Evolutionary conservation across 2,888 invertebrate genomes (phyloP).

Genomic region (Apocheima hispidaria): DNA sequence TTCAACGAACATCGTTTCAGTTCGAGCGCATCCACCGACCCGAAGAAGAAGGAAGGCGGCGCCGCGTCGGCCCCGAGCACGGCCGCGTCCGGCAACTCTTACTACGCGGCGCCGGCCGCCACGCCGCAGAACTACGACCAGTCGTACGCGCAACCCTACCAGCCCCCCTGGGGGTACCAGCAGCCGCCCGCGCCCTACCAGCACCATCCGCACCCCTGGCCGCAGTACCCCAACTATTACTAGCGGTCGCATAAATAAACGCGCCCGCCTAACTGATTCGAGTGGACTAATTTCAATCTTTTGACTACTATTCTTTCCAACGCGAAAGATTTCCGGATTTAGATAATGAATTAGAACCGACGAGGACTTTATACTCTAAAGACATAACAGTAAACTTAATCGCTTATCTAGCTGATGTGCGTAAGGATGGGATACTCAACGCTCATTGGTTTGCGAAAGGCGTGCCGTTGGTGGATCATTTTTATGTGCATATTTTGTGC

Average conservation of each 20-base stretch:
- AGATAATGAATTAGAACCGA: neutral
- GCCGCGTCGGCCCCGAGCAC: slow-evolving; percentile 45
- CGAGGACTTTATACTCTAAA: neutral
- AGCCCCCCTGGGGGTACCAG: slow-evolving; percentile 82
- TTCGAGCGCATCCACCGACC: slow-evolving; percentile 55
- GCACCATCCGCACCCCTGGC: slow-evolving; percentile 80
- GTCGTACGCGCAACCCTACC: slow-evolving; percentile 78
- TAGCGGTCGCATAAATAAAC: slow-evolving; percentile 49
- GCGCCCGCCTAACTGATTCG: slow-evolving; percentile 13
- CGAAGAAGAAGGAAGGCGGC: slow-evolving; percentile 70
- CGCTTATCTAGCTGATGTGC: neutral
- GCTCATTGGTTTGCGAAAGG: neutral
- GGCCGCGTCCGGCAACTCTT: slow-evolving; percentile 57
- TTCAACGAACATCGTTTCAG: neutral
- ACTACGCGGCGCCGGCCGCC: slow-evolving; percentile 69
- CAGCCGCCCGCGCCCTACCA: slow-evolving; percentile 81
- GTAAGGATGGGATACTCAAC: neutral
- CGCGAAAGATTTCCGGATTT: neutral
- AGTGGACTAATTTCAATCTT: slow-evolving; percentile 5
- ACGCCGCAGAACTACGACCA: slow-evolving; percentile 74
- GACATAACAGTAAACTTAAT: neutral
- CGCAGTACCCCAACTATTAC: slow-evolving; percentile 82
- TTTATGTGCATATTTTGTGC: too few species aligned
- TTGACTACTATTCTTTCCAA: neutral
- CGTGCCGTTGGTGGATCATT: neutral